Percentiles rank a stretch among this genome's conserved stretches.
phyloP scores from a whole-genome alignment of 2,113 vertebrate genomes.

The Myodes glareolus region DNA sequence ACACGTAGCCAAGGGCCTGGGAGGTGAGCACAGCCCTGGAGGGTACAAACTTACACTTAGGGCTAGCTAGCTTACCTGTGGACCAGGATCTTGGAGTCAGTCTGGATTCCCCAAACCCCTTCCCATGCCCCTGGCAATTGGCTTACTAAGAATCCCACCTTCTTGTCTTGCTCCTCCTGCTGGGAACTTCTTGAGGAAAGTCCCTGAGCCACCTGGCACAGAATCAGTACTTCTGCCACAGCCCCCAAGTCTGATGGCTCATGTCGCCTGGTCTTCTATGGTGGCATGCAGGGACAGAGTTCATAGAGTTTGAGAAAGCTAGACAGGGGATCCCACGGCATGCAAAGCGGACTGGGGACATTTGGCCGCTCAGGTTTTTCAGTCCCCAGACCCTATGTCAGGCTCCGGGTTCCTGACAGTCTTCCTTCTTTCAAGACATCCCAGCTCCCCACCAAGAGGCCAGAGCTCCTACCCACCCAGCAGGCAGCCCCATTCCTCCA shows the following conservation, averaged over 20 bases:
- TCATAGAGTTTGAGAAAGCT: background rate
- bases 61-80: background rate
- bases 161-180: background rate
- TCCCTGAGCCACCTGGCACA: background rate
- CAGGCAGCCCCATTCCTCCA: constrained; percentile 80
- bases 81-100: background rate
- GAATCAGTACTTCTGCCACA: background rate
- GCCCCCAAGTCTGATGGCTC: background rate
- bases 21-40: background rate
- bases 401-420: background rate
- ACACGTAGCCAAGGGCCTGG: background rate
- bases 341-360: background rate
- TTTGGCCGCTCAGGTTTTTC: background rate
- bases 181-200: background rate
- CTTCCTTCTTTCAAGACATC: background rate
- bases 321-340: background rate
- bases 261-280: too few species aligned
- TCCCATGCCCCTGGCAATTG: background rate
- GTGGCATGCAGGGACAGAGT: background rate
- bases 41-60: background rate
- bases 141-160: background rate
- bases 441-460: constrained; percentile 44
- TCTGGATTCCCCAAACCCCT: background rate
- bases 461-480: constrained; percentile 66
- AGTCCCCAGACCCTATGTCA: background rate